These are phyloP conservation scores for Latrodectus elegans DNA, from an alignment of 2,888 invertebrate genomes.

Conservation along the genomic window DNA sequence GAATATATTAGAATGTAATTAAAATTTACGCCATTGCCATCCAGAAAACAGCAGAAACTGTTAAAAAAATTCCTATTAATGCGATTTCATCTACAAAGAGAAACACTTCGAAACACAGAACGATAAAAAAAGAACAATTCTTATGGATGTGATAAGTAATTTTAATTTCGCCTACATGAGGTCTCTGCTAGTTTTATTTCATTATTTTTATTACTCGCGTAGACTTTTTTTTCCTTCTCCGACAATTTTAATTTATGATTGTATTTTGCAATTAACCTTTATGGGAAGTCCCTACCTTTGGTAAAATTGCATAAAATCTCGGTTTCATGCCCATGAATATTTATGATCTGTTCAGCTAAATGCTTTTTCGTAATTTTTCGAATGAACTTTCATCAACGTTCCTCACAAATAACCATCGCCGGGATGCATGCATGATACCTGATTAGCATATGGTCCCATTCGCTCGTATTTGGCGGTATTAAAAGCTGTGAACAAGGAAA, in stretches of 20 bases:
- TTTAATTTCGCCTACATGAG: slow-evolving; percentile 22
- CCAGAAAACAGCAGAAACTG: neutral
- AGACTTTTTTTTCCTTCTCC: slow-evolving; percentile 10
- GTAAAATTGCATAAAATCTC: slow-evolving; percentile 68
- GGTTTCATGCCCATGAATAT: slow-evolving; percentile 67
- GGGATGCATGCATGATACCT: slow-evolving; percentile 17
- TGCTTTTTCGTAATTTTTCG: slow-evolving; percentile 68
- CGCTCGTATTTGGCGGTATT: slow-evolving; percentile 65
- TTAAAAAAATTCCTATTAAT: slow-evolving; percentile 51
- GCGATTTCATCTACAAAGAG: slow-evolving; percentile 45
- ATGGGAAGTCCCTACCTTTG: slow-evolving; percentile 38
- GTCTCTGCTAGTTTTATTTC: slow-evolving; percentile 19
- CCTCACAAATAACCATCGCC: neutral
- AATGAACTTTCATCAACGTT: slow-evolving; percentile 57
- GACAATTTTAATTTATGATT: slow-evolving; percentile 66
- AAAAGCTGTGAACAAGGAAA: slow-evolving; percentile 69
- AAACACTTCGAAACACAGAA: neutral
- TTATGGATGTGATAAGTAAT: slow-evolving; percentile 58
- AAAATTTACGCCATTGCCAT: slow-evolving; percentile 10
- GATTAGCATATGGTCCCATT: slow-evolving; percentile 58
- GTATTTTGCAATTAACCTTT: slow-evolving; percentile 65
- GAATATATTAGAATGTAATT: slow-evolving; percentile 57
- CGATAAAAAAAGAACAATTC: slow-evolving; percentile 21
- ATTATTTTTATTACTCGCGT: neutral
- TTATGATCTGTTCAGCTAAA: slow-evolving; percentile 65